Conservation (phyloP, 2,888 invertebrate species). For the Quadroppia sp. region DNA sequence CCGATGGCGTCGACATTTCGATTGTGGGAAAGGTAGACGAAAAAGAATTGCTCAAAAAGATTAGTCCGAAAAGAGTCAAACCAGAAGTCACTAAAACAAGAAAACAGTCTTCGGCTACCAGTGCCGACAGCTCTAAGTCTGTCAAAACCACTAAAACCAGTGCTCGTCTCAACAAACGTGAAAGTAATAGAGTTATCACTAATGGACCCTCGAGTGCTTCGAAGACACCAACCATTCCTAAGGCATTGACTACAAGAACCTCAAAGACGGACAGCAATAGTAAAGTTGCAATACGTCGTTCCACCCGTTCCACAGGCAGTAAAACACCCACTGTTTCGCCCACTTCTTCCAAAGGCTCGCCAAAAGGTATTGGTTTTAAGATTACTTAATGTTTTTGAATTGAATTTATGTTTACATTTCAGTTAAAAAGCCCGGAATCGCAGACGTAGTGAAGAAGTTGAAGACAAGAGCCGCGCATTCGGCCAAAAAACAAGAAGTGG, state of each 20-base stretch:
- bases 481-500: not conserved
- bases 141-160: not conserved
- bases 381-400: not conserved
- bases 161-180: not conserved
- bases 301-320: not conserved
- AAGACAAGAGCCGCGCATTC: constrained; percentile 7
- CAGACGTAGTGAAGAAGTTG: constrained; percentile 14
- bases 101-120: not conserved
- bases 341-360: not conserved
- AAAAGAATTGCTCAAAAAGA: constrained; percentile 42
- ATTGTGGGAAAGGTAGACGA: constrained; percentile 48
- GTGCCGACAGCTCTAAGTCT: not conserved
- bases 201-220: not conserved
- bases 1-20: constrained; percentile 48
- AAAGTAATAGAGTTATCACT: not conserved
- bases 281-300: not conserved
- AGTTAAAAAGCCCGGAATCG: constrained; percentile 26
- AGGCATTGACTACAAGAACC: not conserved
- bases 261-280: not conserved
- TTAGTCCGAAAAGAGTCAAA: constrained; percentile 33
- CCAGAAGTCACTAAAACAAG: not conserved
- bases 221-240: not conserved
- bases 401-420: not conserved
- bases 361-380: constrained; percentile 15
- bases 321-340: constrained; percentile 23